A percentile compares a stretch with the other conserved stretches of the same genome.
phyloP scores from a whole-genome alignment of 2,113 vertebrate genomes.

The Nycticebus coucang region DNA sequence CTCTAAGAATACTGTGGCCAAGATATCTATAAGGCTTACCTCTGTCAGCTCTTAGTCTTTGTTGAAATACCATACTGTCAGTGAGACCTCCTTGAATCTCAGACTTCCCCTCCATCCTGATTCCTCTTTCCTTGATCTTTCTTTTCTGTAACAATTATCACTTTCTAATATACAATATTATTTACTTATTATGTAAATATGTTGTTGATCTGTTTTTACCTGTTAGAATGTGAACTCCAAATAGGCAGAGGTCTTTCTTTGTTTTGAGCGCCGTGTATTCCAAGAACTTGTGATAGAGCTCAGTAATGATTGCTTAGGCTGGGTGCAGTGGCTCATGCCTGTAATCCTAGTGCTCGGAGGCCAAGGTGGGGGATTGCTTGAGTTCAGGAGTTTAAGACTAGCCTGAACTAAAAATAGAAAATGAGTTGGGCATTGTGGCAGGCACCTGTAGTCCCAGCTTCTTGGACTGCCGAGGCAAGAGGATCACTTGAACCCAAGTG shows the following conservation, averaged over 20 bases:
- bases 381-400: no score
- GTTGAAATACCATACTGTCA: not conserved
- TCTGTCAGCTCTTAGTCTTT: not conserved
- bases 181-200: constrained; percentile 7
- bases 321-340: no score
- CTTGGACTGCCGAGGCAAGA: no score
- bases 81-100: not conserved
- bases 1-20: not conserved
- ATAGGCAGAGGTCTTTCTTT: not conserved
- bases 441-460: no score
- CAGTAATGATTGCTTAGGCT: not conserved
- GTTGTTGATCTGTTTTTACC: not conserved
- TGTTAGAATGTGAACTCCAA: not conserved
- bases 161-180: not conserved
- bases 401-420: no score
- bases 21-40: not conserved
- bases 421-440: no score
- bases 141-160: not conserved
- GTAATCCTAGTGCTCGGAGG: no score
- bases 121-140: not conserved
- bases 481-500: no score
- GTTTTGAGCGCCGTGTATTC: not conserved
- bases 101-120: not conserved
- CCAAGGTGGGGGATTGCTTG: no score
- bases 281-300: not conserved